These are phyloP conservation scores for Sminthurinus signatus DNA, from an alignment of 1,140 invertebrate species.

Conservation along the genomic window DNA sequence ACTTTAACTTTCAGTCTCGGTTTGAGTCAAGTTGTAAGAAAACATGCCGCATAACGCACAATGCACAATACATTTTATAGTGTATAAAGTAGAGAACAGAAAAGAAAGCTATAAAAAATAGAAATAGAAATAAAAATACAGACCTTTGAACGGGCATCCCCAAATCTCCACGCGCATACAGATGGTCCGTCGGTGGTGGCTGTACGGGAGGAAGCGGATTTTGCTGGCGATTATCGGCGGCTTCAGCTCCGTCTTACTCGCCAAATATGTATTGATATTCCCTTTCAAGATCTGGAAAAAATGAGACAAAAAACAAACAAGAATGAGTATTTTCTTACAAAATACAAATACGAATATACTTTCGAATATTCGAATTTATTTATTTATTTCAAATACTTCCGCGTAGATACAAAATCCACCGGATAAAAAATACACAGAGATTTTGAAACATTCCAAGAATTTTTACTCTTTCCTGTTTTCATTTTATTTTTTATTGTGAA, in stretches of 20 bases:
- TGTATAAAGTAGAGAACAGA: neutral
- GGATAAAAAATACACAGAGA: too few relatives aligned
- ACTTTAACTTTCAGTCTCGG: constrained; percentile 10
- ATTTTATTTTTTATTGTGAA: too few relatives aligned
- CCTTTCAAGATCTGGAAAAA: constrained; percentile 48
- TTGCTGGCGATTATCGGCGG: constrained; percentile 65
- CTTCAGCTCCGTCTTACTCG: constrained; percentile 51
- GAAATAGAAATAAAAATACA: too few relatives aligned
- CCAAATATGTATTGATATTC: constrained; percentile 51
- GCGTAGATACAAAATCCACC: too few relatives aligned
- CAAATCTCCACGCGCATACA: constrained; percentile 73
- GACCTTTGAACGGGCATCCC: constrained; percentile 63
- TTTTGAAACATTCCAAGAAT: too few relatives aligned
- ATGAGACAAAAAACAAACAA: constrained; percentile 12
- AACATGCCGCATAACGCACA: neutral
- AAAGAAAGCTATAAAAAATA: neutral
- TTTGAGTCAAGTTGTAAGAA: neutral
- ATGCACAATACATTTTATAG: neutral
- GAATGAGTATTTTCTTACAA: too few relatives aligned
- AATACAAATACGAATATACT: too few relatives aligned
- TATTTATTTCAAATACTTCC: too few relatives aligned
- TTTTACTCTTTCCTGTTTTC: too few relatives aligned
- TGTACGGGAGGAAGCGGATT: constrained; percentile 67
- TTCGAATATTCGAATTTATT: too few relatives aligned
- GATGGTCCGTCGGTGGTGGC: constrained; percentile 62